These are phyloP conservation scores for Gibbula magus DNA, from an alignment of 2,888 invertebrate species.

Conservation along the genomic window DNA sequence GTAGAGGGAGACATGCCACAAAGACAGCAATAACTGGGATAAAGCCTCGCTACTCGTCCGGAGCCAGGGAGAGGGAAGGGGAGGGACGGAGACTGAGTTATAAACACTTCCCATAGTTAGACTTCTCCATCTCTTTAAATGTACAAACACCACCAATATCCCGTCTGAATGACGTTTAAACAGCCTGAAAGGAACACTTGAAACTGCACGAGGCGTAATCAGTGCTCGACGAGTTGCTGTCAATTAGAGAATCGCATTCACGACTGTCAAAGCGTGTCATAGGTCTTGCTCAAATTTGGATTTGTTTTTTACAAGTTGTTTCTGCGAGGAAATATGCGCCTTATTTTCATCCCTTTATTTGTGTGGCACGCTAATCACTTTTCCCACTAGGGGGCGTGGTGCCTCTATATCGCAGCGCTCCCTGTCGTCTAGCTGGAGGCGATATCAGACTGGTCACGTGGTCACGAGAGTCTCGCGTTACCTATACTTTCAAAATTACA, in stretches of 20 bases:
- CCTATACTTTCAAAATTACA: conserved; percentile 5
- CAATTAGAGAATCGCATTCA: not conserved
- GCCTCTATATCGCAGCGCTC: not conserved
- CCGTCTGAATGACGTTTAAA: not conserved
- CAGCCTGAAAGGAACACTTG: not conserved
- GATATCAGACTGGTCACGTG: not conserved
- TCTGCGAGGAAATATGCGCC: not conserved
- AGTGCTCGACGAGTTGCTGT: not conserved
- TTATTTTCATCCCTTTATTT: not conserved
- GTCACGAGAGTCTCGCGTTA: not conserved
- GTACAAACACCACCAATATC: not conserved
- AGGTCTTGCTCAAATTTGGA: not conserved
- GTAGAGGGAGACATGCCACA: not conserved
- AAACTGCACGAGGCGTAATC: not conserved
- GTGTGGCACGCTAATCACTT: not conserved
- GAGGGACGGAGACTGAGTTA: not conserved
- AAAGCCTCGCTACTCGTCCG: not conserved
- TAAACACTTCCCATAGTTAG: not conserved
- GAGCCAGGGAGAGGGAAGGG: not conserved
- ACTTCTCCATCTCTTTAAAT: not conserved
- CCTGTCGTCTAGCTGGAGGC: not conserved
- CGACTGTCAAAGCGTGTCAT: conserved; percentile 2
- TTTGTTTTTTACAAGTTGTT: conserved; percentile 6
- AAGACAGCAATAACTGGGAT: conserved; percentile 1
- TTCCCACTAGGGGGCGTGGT: not conserved